A percentile compares a stretch with the other conserved stretches of the same genome.
These are phyloP conservation scores for Acronicta leporina DNA, from an alignment of 2,888 invertebrate species.

Conservation along the genomic window DNA sequence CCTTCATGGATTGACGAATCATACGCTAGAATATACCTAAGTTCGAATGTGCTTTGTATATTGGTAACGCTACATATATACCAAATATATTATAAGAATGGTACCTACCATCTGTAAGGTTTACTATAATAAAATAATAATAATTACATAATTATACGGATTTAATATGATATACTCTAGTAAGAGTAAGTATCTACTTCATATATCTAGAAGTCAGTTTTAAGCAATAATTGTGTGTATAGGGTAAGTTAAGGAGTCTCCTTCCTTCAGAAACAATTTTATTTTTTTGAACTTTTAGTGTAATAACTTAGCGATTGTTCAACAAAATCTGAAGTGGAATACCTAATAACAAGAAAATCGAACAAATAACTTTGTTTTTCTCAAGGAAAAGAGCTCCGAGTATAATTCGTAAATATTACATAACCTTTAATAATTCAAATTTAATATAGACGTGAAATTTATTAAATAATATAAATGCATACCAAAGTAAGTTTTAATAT, in stretches of 20 bases:
- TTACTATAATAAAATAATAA: conserved; percentile 42
- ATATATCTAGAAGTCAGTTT: conserved; percentile 36
- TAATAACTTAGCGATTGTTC: not conserved
- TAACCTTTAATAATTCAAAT: conserved; percentile 41
- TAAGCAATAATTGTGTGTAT: conserved; percentile 54
- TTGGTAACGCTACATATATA: conserved; percentile 76
- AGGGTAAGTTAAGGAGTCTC: not conserved
- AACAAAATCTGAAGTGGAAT: not conserved
- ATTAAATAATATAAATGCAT: conserved; percentile 58
- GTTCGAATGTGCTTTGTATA: conserved; percentile 86
- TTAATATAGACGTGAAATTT: conserved; percentile 51
- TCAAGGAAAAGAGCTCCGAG: conserved; percentile 6
- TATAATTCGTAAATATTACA: conserved; percentile 32
- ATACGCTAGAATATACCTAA: conserved; percentile 89
- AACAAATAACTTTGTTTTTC: conserved; percentile 5
- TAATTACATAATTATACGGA: conserved; percentile 25
- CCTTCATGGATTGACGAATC: conserved; percentile 80
- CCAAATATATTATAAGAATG: conserved; percentile 69
- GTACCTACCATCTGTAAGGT: conserved; percentile 38
- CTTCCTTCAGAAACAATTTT: conserved; percentile 22
- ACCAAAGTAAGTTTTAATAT: conserved; percentile 71
- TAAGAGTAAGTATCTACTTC: conserved; percentile 28
- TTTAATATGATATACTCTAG: conserved; percentile 33
- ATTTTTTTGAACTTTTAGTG: not conserved
- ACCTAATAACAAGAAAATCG: no score